These are phyloP conservation scores for Microctenopoma steveboyesi DNA, from an alignment of 2,797 vertebrate genomes.

Conservation along the genomic window DNA sequence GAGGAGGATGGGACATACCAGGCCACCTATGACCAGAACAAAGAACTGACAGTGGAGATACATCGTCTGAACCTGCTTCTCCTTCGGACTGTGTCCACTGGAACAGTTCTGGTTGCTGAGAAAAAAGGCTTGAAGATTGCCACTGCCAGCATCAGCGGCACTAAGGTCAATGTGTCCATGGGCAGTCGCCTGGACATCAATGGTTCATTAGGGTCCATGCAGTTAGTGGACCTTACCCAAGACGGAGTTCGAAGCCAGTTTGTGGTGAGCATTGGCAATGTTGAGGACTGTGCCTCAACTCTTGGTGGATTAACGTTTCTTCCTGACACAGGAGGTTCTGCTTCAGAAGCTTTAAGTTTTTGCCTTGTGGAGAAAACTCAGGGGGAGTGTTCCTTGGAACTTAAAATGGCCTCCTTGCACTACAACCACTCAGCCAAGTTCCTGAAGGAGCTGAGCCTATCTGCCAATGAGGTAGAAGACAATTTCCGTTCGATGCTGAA, in stretches of 20 bases:
- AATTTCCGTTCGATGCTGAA: conserved; percentile 95
- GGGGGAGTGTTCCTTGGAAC: conserved; percentile 90
- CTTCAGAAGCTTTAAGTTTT: conserved; percentile 92
- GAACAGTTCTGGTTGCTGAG: conserved; percentile 84
- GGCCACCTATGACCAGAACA: conserved; percentile 92
- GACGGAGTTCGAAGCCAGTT: conserved; percentile 91
- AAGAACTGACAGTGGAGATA: conserved; percentile 95
- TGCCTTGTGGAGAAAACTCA: conserved; percentile 88
- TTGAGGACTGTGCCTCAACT: conserved; percentile 79
- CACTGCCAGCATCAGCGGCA: conserved; percentile 94
- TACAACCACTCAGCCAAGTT: conserved; percentile 98
- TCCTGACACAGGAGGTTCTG: conserved; percentile 70
- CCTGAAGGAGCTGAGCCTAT: conserved; percentile 92
- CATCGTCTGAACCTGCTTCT: conserved; percentile 94
- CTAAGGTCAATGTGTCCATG: conserved; percentile 95
- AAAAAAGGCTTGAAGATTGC: conserved; percentile 96
- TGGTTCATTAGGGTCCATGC: conserved; percentile 93
- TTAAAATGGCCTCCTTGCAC: conserved; percentile 96
- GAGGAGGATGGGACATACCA: conserved; percentile 86
- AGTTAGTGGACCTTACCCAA: conserved; percentile 93
- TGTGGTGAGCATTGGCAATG: conserved; percentile 95
- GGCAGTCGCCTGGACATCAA: conserved; percentile 89
- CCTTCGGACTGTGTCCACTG: conserved; percentile 88
- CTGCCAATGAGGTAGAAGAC: conserved; percentile 96
- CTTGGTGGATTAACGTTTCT: conserved; percentile 75